phyloP scores from a whole-genome alignment of 1,140 invertebrate species.

The Drosophila mayri region DNA sequence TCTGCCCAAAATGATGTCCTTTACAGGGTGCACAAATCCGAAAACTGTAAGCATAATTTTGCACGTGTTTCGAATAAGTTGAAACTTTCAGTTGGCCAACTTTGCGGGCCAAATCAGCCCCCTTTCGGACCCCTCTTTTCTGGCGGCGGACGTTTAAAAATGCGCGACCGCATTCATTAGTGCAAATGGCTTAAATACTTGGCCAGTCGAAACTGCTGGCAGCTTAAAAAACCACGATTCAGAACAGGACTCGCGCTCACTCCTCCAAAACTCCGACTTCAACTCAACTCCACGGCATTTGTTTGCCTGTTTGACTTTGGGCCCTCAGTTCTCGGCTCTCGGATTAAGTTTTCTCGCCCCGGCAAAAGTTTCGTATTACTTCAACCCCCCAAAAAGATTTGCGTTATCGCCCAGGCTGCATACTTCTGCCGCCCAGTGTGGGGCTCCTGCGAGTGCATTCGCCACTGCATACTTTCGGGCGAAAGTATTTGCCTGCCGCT shows the following conservation, averaged over 20 bases:
- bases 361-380: constrained; percentile 43
- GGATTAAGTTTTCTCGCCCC: constrained; percentile 73
- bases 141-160: constrained; percentile 63
- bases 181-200: constrained; percentile 83
- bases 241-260: background rate
- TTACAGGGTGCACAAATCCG: constrained; percentile 27
- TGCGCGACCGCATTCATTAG: constrained; percentile 84
- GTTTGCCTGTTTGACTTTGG: constrained; percentile 81
- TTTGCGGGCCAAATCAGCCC: constrained; percentile 22
- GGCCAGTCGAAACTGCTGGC: constrained; percentile 66
- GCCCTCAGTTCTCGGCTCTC: constrained; percentile 27
- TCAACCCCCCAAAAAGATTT: constrained; percentile 18
- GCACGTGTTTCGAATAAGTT: constrained; percentile 82
- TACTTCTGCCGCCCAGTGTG: constrained; percentile 40
- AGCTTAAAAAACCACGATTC: constrained; percentile 54
- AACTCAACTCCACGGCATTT: constrained; percentile 35
- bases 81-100: constrained; percentile 56
- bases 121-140: background rate
- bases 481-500: constrained; percentile 50
- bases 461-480: constrained; percentile 74
- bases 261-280: background rate
- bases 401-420: constrained; percentile 28
- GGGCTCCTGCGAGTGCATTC: constrained; percentile 54
- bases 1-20: background rate
- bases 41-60: constrained; percentile 73